Percentiles rank a stretch among this genome's conserved stretches.
phyloP scores from a whole-genome alignment of 2,888 invertebrate species.

The Physocephala rufipes region DNA sequence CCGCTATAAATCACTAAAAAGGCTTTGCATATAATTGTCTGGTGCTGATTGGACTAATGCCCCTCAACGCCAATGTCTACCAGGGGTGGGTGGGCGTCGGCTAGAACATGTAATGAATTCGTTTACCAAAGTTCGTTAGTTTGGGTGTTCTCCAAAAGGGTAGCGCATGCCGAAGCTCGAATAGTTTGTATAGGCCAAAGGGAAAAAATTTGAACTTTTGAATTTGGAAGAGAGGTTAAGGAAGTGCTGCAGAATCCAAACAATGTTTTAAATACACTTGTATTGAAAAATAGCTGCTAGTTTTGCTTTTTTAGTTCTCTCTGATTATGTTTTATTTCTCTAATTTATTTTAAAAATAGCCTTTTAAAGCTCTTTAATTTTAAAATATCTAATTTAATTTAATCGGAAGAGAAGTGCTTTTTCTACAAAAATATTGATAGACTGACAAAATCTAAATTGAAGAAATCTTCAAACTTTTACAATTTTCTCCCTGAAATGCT shows the following conservation, averaged over 20 bases:
- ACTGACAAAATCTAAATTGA: not conserved
- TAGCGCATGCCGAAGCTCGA: conserved; percentile 13
- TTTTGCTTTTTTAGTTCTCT: not conserved
- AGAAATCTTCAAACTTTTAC: not conserved
- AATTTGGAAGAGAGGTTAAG: too few species aligned
- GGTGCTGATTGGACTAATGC: conserved; percentile 38
- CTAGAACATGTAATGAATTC: conserved; percentile 18
- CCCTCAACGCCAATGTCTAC: not conserved
- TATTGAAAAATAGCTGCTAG: not conserved
- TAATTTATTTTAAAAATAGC: too few species aligned
- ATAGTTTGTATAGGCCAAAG: not conserved
- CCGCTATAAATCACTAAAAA: conserved; percentile 34
- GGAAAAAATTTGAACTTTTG: too few species aligned
- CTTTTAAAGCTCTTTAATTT: too few species aligned
- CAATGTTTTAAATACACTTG: too few species aligned
- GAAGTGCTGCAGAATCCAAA: too few species aligned
- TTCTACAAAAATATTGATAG: too few species aligned
- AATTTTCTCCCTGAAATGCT: not conserved
- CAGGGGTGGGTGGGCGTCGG: too few species aligned
- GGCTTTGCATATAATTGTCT: not conserved
- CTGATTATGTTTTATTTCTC: not conserved
- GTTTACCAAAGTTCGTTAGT: conserved; percentile 40
- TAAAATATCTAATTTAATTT: too few species aligned
- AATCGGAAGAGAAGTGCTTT: too few species aligned
- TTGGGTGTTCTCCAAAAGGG: conserved; percentile 26